Evolutionary conservation across 2,888 invertebrate genomes (phyloP).

Genomic region (Dolichopus griseipennis): DNA sequence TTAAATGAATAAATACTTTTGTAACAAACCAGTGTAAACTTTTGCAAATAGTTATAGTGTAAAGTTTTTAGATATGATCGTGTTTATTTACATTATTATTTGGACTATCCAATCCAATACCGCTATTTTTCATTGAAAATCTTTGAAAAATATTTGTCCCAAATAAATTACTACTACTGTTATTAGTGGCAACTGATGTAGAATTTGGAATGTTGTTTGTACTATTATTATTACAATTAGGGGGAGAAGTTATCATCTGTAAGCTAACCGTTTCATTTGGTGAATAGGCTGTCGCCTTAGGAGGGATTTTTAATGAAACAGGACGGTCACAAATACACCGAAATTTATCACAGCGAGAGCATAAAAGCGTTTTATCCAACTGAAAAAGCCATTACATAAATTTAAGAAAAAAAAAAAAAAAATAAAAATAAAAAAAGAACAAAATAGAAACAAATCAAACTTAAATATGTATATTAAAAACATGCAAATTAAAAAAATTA

Average conservation of each 20-base stretch:
- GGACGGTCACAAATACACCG: conserved; percentile 39
- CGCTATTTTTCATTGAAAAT: conserved; percentile 39
- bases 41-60: neutral
- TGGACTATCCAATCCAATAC: conserved; percentile 22
- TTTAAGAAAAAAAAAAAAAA: conserved; percentile 22
- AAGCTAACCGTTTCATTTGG: conserved; percentile 18
- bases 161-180: conserved; percentile 25
- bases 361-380: conserved; percentile 43
- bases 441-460: conserved; percentile 2
- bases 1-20: too few species aligned
- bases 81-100: conserved; percentile 24
- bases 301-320: conserved; percentile 18
- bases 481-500: too few species aligned
- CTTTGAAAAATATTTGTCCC: conserved; percentile 41
- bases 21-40: too few species aligned
- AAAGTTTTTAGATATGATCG: conserved; percentile 3
- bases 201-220: conserved; percentile 14
- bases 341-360: conserved; percentile 41
- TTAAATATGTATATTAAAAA: too few species aligned
- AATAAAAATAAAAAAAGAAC: conserved; percentile 22
- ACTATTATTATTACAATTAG: conserved; percentile 2
- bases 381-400: conserved; percentile 31
- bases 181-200: conserved; percentile 21
- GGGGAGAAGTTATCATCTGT: conserved; percentile 27
- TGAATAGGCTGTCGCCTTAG: conserved; percentile 13